Percentiles rank a stretch among this genome's conserved stretches.
Conservation (phyloP, 2,797 vertebrate genomes). For the Myiotriccus ornatus region DNA sequence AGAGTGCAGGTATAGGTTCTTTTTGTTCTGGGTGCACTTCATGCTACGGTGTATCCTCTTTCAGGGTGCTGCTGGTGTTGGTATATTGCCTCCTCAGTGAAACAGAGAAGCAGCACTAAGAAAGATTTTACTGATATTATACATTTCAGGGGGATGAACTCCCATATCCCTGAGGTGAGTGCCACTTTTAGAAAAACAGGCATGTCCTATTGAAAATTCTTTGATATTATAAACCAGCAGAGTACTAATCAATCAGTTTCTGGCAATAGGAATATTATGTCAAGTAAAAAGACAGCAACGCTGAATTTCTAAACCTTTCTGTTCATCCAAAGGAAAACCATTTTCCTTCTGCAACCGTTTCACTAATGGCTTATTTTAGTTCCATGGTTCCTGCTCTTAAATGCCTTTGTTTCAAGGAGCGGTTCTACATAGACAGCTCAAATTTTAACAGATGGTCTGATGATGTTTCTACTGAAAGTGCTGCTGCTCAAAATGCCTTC, state of each 20-base stretch:
- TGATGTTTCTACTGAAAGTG: neutral
- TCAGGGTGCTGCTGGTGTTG: neutral
- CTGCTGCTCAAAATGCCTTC: neutral
- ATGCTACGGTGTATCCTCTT: neutral
- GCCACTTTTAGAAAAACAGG: neutral
- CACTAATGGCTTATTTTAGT: neutral
- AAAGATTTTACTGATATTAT: neutral
- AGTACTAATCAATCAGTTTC: neutral
- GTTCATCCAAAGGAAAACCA: neutral
- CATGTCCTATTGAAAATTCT: neutral
- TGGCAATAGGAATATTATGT: neutral
- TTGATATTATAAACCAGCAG: neutral
- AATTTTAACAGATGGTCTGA: neutral
- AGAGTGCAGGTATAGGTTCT: neutral
- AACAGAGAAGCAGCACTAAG: neutral
- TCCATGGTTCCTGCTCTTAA: neutral
- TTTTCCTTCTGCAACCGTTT: neutral
- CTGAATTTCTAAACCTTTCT: neutral
- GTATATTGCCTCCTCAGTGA: neutral
- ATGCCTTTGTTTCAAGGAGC: neutral
- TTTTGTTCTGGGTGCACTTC: neutral
- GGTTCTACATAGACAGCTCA: neutral
- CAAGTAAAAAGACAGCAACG: neutral
- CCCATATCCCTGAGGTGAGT: neutral
- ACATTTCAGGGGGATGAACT: rapidly evolving